Base-by-base conservation (phyloP, 2,888 invertebrate genomes). In the Oxystoma pomonae region DNA sequence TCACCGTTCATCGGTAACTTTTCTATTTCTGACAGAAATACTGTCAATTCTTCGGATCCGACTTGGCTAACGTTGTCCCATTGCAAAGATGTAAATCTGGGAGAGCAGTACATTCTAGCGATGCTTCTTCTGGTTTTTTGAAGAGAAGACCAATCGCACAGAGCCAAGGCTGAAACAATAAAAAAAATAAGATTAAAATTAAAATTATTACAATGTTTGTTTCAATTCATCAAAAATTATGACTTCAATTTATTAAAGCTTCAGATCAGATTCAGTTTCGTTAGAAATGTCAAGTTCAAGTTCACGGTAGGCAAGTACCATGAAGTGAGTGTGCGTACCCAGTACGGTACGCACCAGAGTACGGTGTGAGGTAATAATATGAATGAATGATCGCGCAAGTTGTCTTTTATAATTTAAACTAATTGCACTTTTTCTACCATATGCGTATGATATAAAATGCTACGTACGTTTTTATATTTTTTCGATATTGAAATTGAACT, bases 101-200 rank as follows among this genome's bases (percentile, higher is more conserved):
- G 92, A 0, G 91, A 91, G 79, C 92, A 93, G 74, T 92, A 92
- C 18, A 87, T 86, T 1, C 92, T 83, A 0, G 93, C 92, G 16
- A 94, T 81, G 75, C 90, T 90, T 21, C 94, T 84, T 2, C 94
- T 83, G 1, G 88, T 87, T 61, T 90, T 88, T 76, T 94, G 94
- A 0, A 94, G 83, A 65, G 87, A 86, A 0, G 93, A 93, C 93
- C 93, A 94, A 77, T 94, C 92, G 79, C 94, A 94, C 19, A 94
- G 84, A 0, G 94, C 94, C 71, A 94, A 81, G 65, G 94, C 94
- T 94, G 85, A 22, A 84, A 83, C 79, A 75, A 76, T 12, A 12
- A 50, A 9, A 50, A 50, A 50, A 50, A 12, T 50, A 50, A 9
- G 50, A 59, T 62, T 63, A 65, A 62, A 62, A 65, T 58, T 21